phyloP scores from a whole-genome alignment of 2,113 vertebrate species.

The Noctilio leporinus region DNA sequence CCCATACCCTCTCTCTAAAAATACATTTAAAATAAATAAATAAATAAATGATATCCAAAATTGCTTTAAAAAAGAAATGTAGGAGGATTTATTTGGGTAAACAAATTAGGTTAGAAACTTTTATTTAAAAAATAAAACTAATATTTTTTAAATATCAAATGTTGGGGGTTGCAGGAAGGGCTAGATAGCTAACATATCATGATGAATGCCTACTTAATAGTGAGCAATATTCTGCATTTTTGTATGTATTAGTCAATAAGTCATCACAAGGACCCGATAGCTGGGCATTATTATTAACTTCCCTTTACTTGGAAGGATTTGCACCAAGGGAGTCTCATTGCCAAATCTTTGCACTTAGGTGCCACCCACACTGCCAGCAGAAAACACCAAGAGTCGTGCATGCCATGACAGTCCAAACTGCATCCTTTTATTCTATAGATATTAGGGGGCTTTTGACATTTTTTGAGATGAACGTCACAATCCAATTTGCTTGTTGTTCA shows the following conservation, averaged over 20 bases:
- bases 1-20: no score
- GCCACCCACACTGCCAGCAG: not conserved
- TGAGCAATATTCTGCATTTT: not conserved
- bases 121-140: not conserved
- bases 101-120: not conserved
- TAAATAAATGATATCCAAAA: no score
- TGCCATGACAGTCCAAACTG: not conserved
- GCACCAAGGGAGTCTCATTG: not conserved
- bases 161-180: rapidly evolving
- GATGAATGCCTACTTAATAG: not conserved
- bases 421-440: not conserved
- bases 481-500: not conserved
- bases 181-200: not conserved
- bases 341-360: not conserved
- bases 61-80: not conserved
- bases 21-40: no score
- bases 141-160: not conserved
- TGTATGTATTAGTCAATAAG: not conserved
- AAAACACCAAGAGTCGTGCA: not conserved
- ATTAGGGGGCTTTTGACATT: not conserved
- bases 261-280: not conserved
- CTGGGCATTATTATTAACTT: not conserved
- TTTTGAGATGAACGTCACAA: not conserved
- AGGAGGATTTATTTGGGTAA: not conserved
- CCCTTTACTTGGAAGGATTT: not conserved